phyloP scores from a whole-genome alignment of 2,888 invertebrate species.

The Philereme vetulata region DNA sequence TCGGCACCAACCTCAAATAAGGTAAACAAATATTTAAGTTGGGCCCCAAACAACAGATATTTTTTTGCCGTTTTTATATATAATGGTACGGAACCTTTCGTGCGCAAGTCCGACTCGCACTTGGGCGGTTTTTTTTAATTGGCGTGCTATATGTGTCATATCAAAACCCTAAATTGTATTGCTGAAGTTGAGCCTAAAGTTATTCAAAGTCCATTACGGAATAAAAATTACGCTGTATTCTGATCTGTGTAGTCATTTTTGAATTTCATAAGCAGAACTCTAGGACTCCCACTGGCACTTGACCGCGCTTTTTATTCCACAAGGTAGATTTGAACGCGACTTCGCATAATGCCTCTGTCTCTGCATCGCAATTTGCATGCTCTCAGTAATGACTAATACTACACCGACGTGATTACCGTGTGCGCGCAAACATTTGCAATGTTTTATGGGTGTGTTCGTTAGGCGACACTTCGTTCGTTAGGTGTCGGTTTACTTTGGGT shows the following conservation, averaged over 20 bases:
- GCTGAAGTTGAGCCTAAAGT: too few species aligned
- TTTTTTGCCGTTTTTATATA: too few species aligned
- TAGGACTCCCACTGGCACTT: conserved; percentile 27
- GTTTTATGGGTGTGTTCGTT: conserved; percentile 26
- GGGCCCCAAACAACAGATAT: too few species aligned
- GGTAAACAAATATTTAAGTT: too few species aligned
- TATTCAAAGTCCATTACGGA: too few species aligned
- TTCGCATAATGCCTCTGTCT: conserved; percentile 47
- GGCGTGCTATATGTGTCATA: too few species aligned
- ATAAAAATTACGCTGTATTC: too few species aligned
- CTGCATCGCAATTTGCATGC: conserved; percentile 45
- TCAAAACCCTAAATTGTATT: too few species aligned
- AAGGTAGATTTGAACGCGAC: conserved; percentile 40
- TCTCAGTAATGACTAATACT: conserved; percentile 44
- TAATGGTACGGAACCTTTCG: too few species aligned
- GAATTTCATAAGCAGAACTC: conserved; percentile 7
- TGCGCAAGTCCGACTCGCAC: too few species aligned
- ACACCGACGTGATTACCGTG: conserved; percentile 36
- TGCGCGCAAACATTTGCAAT: conserved; percentile 31
- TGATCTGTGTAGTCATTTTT: neutral
- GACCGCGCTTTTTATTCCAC: conserved; percentile 38
- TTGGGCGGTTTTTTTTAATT: too few species aligned
- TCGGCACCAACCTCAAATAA: too few species aligned
- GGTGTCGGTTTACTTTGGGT: conserved; percentile 14
- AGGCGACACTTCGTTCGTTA: conserved; percentile 22